phyloP scores from a whole-genome alignment of 2,888 invertebrate species.

The Yponomeuta sedellus region DNA sequence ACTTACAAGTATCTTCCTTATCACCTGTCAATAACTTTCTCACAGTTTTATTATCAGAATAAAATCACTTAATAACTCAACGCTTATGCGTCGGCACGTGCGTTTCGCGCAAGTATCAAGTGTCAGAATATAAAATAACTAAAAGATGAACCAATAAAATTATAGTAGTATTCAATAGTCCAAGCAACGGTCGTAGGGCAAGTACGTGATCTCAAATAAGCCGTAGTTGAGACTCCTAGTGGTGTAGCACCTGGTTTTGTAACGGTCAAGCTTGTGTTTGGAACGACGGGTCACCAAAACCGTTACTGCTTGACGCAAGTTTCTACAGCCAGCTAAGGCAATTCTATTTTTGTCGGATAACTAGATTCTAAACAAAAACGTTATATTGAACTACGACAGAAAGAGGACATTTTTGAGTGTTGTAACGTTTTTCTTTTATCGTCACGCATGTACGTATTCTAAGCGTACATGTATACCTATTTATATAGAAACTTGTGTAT shows the following conservation, averaged over 20 bases:
- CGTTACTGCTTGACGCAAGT: too few relatives aligned
- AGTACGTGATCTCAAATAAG: constrained; percentile 1
- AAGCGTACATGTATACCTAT: too few relatives aligned
- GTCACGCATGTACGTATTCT: too few relatives aligned
- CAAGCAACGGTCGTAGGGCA: not conserved
- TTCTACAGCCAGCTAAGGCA: too few relatives aligned
- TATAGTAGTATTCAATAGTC: not conserved
- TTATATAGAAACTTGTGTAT: too few relatives aligned
- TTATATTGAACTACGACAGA: too few relatives aligned
- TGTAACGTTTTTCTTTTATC: too few relatives aligned
- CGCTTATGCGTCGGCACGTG: not conserved
- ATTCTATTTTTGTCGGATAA: too few relatives aligned
- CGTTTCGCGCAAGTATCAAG: not conserved
- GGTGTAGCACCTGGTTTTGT: not conserved
- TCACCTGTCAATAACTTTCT: not conserved
- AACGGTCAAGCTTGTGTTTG: too few relatives aligned
- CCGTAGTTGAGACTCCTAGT: not conserved
- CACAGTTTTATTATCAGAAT: not conserved
- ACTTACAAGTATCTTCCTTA: not conserved
- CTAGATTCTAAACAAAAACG: too few relatives aligned
- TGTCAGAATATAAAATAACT: not conserved
- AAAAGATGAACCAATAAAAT: constrained; percentile 3
- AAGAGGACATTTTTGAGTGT: too few relatives aligned
- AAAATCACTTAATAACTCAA: not conserved
- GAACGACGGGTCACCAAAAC: too few relatives aligned